Base-by-base conservation (phyloP, 1,140 invertebrate genomes). In the Lanistes nyassanus region DNA sequence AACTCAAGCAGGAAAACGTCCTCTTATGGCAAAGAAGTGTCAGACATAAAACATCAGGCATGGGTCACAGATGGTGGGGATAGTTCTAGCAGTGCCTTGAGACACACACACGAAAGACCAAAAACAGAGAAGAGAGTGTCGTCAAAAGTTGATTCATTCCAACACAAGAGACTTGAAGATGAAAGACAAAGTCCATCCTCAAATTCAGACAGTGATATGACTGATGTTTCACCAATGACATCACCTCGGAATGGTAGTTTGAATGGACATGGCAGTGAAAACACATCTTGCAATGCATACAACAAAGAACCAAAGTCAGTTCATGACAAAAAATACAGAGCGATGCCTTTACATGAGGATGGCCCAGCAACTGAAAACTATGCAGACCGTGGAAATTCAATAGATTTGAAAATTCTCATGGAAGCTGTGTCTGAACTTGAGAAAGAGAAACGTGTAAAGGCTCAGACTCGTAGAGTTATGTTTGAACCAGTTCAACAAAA, bases 391-490 rank as follows among this genome's bases (percentile, higher is more conserved):
- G 79, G 79, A 56, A 81, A 83, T 36, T 75, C 80, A 39, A 76
- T 87, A 31, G 85, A 88, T 78, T 78, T 88, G 13, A 85, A 81
- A 69, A 81, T 87, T 29, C 78, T 88, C 16, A 86, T 88, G 85
- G 82, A 87, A 67, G 85, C 86, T 53, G 86, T 88, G 36, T 80
- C 81, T 53, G 87, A 88, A 80, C 82, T 88, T 68, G 86, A 88
- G 67, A 85, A 82, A 74, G 77, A 84, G 36, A 80, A 83, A 70
- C 79, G 83, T 75, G 62, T 84, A 6, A 80, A 82, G 75, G 62
- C 78, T 0, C 84, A 84, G 51, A 80, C 80, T 7, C 79, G 83
- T 19, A 67, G 83, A 55, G 86, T 87, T 13, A 84, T 86, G 82
- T 86, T 86, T 82, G 83, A 82, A 72, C 82, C 83, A 60, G 74